phyloP scores from a whole-genome alignment of 2,888 invertebrate species.

The Melinaea menophilus region DNA sequence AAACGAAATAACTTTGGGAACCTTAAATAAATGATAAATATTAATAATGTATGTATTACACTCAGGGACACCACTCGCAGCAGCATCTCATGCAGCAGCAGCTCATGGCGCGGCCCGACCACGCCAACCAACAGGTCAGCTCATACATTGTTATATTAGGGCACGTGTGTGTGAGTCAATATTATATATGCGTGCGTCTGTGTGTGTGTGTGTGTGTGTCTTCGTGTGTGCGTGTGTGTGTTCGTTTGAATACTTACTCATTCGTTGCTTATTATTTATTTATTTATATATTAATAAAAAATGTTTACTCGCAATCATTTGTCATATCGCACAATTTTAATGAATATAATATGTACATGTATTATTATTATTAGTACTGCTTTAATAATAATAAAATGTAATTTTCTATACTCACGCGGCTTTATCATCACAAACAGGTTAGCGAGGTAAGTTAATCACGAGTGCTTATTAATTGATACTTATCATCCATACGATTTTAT shows the following conservation, averaged over 20 bases:
- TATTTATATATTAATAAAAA: neutral
- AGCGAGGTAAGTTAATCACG: constrained; percentile 60
- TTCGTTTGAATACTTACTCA: constrained; percentile 11
- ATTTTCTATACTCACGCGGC: constrained; percentile 61
- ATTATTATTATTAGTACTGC: neutral
- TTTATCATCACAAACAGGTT: constrained; percentile 54
- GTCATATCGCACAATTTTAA: neutral
- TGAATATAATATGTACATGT: neutral
- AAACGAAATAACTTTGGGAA: too few relatives aligned
- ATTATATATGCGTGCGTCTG: constrained; percentile 3
- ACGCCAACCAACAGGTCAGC: constrained; percentile 67
- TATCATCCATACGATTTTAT: too few relatives aligned
- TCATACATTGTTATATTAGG: neutral
- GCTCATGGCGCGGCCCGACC: constrained; percentile 66
- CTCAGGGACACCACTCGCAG: constrained; percentile 71
- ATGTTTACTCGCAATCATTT: neutral
- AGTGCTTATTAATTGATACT: neutral
- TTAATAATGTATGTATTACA: constrained; percentile 22
- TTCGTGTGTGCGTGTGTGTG: constrained; percentile 1
- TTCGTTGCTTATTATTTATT: neutral
- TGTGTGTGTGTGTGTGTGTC: constrained; percentile 7
- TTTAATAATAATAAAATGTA: constrained; percentile 33
- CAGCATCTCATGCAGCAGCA: constrained; percentile 77
- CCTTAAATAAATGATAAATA: constrained; percentile 2
- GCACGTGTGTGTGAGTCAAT: neutral